phyloP scores from a whole-genome alignment of 1,140 invertebrate species.

The Drosophila orosa region DNA sequence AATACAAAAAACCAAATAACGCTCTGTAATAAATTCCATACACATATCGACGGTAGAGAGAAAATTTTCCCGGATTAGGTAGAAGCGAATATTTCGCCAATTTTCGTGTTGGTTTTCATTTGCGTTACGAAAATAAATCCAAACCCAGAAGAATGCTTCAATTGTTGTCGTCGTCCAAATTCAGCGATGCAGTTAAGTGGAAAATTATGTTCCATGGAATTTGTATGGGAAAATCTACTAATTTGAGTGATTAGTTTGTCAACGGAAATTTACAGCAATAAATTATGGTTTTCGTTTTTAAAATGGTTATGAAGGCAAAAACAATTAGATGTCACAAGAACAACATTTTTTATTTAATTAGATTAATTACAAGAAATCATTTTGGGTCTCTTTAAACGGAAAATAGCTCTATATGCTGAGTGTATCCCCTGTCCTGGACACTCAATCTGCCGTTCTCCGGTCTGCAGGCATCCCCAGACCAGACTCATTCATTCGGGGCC shows the following conservation, averaged over 20 bases:
- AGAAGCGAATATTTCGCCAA: background rate
- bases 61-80: slow-evolving; percentile 4
- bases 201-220: slow-evolving; percentile 7
- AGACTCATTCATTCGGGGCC: slow-evolving; percentile 31
- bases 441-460: background rate
- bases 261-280: background rate
- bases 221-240: slow-evolving; percentile 1
- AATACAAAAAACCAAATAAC: background rate
- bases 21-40: slow-evolving; percentile 3
- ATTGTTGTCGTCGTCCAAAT: slow-evolving; percentile 4
- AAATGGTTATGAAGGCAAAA: background rate
- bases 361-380: background rate
- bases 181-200: slow-evolving; percentile 13
- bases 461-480: background rate
- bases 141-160: background rate
- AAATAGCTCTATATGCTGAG: background rate
- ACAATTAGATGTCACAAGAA: too few relatives aligned
- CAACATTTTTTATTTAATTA: background rate
- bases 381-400: background rate
- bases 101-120: slow-evolving; percentile 4
- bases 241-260: slow-evolving; percentile 4
- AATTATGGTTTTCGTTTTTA: background rate
- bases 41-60: background rate
- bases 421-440: background rate
- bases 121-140: slow-evolving; percentile 4